Percentiles rank a stretch among this genome's conserved stretches.
Conservation (phyloP, 2,113 vertebrate genomes). For the Psittacula cyanocephala region DNA sequence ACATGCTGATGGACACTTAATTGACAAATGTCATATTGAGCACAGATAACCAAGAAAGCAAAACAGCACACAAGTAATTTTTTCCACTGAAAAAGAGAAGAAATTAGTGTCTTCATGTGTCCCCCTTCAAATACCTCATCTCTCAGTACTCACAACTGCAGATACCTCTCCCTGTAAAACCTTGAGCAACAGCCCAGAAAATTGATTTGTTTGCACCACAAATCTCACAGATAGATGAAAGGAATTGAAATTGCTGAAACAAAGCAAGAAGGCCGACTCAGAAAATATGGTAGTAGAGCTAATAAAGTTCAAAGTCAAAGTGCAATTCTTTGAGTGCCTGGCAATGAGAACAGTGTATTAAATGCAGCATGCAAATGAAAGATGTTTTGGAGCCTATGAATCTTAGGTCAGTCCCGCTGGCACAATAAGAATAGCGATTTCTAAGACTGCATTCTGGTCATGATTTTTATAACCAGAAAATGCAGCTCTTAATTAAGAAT, state of each 20-base stretch:
- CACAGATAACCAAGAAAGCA: background rate
- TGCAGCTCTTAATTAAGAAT: background rate
- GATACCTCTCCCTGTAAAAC: background rate
- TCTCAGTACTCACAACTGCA: background rate
- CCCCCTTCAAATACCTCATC: background rate
- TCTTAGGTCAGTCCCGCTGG: background rate
- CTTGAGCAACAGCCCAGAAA: background rate
- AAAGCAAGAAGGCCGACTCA: background rate
- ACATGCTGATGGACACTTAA: background rate
- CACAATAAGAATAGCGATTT: background rate
- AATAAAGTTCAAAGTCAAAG: conserved; percentile 16
- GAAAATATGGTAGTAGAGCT: background rate
- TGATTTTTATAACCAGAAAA: background rate
- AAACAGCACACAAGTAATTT: background rate
- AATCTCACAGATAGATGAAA: background rate
- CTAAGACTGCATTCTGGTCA: background rate
- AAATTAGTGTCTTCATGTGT: background rate
- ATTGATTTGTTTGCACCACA: conserved; percentile 20
- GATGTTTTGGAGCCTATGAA: background rate
- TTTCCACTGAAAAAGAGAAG: background rate
- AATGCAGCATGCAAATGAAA: background rate
- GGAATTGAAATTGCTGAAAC: background rate
- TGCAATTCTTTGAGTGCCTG: background rate
- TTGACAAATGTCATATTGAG: background rate
- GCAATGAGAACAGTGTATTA: background rate